A percentile compares a stretch with the other conserved stretches of the same genome.
Evolutionary conservation across 2,888 invertebrate species (phyloP).

Genomic region (Pseudolycoriella hygida): DNA sequence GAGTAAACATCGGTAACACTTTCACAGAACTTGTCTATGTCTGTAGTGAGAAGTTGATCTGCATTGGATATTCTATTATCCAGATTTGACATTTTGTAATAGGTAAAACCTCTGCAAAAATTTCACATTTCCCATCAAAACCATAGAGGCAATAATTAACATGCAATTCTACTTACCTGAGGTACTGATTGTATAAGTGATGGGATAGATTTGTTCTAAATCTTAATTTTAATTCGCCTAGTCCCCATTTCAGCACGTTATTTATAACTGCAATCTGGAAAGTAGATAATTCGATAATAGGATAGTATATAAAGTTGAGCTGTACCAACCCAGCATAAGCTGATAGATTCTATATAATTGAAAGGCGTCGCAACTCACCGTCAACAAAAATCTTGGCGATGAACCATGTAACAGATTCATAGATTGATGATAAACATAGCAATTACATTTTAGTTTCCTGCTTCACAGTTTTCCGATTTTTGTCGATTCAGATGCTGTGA

Average conservation of each 20-base stretch:
- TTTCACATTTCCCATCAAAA: constrained; percentile 1
- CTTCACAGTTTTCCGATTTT: too few relatives aligned
- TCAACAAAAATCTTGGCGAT: constrained; percentile 7
- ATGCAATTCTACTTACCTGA: constrained; percentile 51
- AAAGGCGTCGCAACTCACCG: too few relatives aligned
- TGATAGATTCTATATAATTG: too few relatives aligned
- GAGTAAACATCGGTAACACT: constrained; percentile 91
- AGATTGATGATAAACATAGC: too few relatives aligned
- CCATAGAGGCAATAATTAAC: background rate
- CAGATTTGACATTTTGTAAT: constrained; percentile 90
- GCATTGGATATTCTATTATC: constrained; percentile 91
- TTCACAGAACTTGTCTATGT: constrained; percentile 95
- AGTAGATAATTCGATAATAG: too few relatives aligned
- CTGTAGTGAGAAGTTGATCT: constrained; percentile 88
- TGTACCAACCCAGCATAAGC: too few relatives aligned
- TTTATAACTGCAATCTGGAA: constrained; percentile 83
- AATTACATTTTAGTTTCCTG: too few relatives aligned
- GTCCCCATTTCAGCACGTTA: constrained; percentile 83
- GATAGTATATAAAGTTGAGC: too few relatives aligned
- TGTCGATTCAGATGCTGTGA: too few relatives aligned
- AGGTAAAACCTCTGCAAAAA: constrained; percentile 64
- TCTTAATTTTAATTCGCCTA: constrained; percentile 81
- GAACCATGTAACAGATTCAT: constrained; percentile 6
- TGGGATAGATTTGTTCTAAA: constrained; percentile 78
- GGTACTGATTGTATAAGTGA: constrained; percentile 77